Evolutionary conservation across 53 echinoderm and acorn worm genomes (phyloP).

Genomic region (Apostichopus leukothele): DNA sequence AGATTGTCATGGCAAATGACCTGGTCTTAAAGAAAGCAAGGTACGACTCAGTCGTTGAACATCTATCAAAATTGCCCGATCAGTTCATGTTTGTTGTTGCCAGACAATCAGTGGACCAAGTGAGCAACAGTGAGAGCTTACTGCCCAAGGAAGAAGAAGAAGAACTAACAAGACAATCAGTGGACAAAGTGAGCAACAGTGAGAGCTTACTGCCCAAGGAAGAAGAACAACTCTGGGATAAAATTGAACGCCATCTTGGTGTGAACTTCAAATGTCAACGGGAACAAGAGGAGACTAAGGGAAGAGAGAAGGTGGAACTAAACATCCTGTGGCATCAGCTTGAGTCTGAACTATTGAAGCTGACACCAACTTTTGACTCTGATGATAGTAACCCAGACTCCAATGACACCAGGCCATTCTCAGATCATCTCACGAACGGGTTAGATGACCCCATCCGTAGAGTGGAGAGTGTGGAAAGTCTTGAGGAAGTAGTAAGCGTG

Average conservation of each 20-base stretch:
- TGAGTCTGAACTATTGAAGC: constrained; percentile 24
- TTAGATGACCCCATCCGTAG: neutral
- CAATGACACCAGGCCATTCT: neutral
- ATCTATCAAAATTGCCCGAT: constrained; percentile 78
- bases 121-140: neutral
- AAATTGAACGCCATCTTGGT: constrained; percentile 20
- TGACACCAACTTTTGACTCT: neutral
- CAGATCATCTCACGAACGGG: neutral
- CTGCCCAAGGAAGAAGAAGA: constrained; percentile 24
- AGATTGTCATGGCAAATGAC: constrained; percentile 73
- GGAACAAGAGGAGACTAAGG: neutral
- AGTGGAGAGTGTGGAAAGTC: constrained; percentile 7
- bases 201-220: constrained; percentile 4
- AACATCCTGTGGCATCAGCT: constrained; percentile 3
- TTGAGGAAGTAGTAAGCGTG: constrained; percentile 6
- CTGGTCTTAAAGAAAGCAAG: constrained; percentile 68
- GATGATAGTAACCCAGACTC: neutral
- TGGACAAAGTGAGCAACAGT: neutral
- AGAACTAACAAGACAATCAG: constrained; percentile 29
- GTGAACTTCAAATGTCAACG: neutral
- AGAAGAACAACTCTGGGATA: constrained; percentile 27
- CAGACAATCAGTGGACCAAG: constrained; percentile 38
- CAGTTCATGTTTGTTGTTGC: constrained; percentile 75
- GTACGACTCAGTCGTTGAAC: constrained; percentile 69
- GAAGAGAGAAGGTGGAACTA: constrained; percentile 9